Percentiles rank a stretch among this genome's conserved stretches.
These are phyloP conservation scores for Acanthochromis polyacanthus DNA, from an alignment of 2,113 vertebrate genomes.

Conservation along the genomic window DNA sequence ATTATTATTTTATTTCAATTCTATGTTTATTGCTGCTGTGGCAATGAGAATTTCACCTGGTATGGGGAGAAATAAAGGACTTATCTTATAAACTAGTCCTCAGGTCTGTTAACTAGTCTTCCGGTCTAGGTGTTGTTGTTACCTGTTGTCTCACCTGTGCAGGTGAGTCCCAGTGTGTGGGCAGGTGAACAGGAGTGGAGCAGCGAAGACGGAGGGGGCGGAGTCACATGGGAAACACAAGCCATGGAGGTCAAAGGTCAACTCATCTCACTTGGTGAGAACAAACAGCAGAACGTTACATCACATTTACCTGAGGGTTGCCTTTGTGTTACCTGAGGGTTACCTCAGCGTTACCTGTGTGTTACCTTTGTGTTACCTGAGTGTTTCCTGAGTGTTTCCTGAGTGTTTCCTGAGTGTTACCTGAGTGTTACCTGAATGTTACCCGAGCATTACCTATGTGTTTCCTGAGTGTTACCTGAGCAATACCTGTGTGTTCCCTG, in stretches of 20 bases:
- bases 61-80: too few relatives aligned
- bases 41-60: too few relatives aligned
- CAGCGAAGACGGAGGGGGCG: constrained; percentile 64
- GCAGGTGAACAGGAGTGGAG: constrained; percentile 58
- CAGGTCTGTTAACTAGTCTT: too few relatives aligned
- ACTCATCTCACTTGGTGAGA: constrained; percentile 87
- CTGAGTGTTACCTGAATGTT: background rate
- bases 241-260: constrained; percentile 92
- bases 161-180: constrained; percentile 66
- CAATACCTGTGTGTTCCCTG: too few relatives aligned
- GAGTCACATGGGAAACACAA: constrained; percentile 72
- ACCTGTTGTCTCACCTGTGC: background rate
- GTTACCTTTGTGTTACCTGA: too few relatives aligned
- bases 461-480: too few relatives aligned
- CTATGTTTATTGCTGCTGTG: too few relatives aligned
- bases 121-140: background rate
- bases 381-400: too few relatives aligned
- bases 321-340: constrained; percentile 16
- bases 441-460: too few relatives aligned
- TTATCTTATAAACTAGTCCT: too few relatives aligned
- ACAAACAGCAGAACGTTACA: background rate
- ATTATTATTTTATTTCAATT: too few relatives aligned
- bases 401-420: too few relatives aligned
- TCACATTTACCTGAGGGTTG: background rate
- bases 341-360: constrained; percentile 13